Percentiles rank a stretch among this genome's conserved stretches.
phyloP scores from a whole-genome alignment of 1,140 invertebrate genomes.

The Homarus americanus region DNA sequence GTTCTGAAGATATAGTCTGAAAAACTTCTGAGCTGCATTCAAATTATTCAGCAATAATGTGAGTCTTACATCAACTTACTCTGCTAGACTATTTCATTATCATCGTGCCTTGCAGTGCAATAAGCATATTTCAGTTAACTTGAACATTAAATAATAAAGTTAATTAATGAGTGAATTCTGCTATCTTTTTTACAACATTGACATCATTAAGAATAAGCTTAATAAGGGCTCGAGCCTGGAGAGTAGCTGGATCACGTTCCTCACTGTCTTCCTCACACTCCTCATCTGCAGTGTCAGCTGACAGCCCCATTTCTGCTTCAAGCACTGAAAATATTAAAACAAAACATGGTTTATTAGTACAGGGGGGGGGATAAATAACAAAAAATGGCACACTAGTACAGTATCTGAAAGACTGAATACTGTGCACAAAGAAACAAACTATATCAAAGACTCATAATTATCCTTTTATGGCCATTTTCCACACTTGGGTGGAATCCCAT shows the following conservation, averaged over 20 bases:
- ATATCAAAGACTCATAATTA: no score
- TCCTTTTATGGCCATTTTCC: no score
- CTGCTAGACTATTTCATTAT: not conserved
- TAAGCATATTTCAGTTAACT: not conserved
- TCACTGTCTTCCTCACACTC: constrained; percentile 52
- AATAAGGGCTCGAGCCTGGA: constrained; percentile 60
- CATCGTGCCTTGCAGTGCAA: not conserved
- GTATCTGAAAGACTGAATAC: no score
- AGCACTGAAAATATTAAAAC: constrained; percentile 38
- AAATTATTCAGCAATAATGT: not conserved
- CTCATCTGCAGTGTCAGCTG: constrained; percentile 41
- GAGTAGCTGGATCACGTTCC: constrained; percentile 60
- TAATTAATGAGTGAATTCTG: constrained; percentile 58
- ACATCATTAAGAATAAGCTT: constrained; percentile 66
- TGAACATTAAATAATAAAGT: not conserved
- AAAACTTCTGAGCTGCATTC: not conserved
- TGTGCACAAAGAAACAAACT: no score
- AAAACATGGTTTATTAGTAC: no score
- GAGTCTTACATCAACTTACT: not conserved
- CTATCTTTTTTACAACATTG: constrained; percentile 58
- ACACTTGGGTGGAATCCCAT: no score
- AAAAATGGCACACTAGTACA: no score
- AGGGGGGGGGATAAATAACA: no score
- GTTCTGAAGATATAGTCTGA: not conserved
- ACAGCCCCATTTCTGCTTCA: constrained; percentile 63